A percentile compares a stretch with the other conserved stretches of the same genome.
Conservation (phyloP, 2,797 vertebrate species). For the Zalophus californianus region DNA sequence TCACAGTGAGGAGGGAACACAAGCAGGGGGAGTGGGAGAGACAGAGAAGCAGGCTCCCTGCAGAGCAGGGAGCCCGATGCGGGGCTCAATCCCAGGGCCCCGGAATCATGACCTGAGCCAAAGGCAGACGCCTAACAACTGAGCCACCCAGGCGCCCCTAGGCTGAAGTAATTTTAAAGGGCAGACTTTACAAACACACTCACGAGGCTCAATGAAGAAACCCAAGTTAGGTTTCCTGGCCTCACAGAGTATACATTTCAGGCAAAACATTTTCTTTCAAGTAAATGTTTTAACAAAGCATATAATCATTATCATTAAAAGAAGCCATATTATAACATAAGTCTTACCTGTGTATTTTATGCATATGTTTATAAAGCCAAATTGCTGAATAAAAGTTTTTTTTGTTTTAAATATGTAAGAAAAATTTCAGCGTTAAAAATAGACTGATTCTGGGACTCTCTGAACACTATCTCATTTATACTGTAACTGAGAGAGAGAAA, state of each 20-base stretch:
- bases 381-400: not conserved
- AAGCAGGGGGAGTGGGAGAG: too few species aligned
- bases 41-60: too few species aligned
- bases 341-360: not conserved
- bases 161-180: not conserved
- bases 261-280: not conserved
- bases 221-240: not conserved
- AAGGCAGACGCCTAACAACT: too few species aligned
- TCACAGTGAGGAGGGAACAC: too few species aligned
- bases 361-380: not conserved
- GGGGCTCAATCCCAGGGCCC: too few species aligned
- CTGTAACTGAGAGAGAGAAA: not conserved
- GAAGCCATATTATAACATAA: not conserved
- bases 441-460: not conserved
- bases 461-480: not conserved
- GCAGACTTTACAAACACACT: not conserved
- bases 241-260: not conserved
- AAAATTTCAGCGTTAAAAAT: not conserved
- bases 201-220: not conserved
- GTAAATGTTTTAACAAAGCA: slow-evolving; percentile 15
- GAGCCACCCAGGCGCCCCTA: too few species aligned
- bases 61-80: too few species aligned
- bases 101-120: too few species aligned
- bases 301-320: not conserved
- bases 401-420: not conserved